Evolutionary conservation across 2,888 invertebrate genomes (phyloP).

Genomic region (Caenorhabditis sp.): DNA sequence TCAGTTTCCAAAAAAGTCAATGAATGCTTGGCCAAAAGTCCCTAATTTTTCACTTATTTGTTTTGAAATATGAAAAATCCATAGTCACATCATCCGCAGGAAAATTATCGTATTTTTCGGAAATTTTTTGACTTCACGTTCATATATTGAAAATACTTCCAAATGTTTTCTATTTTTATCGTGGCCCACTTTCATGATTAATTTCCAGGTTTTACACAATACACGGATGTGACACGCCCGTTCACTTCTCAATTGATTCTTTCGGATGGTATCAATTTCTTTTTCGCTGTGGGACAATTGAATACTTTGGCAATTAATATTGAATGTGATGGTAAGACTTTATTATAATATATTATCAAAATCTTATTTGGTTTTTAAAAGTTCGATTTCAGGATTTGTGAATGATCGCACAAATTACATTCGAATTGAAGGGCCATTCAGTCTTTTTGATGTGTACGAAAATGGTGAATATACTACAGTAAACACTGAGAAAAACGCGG

Average conservation of each 20-base stretch:
- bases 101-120: too few relatives aligned
- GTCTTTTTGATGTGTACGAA: constrained; percentile 27
- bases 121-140: too few relatives aligned
- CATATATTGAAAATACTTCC: too few relatives aligned
- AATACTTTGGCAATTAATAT: constrained; percentile 78
- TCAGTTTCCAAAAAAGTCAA: too few relatives aligned
- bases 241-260: constrained; percentile 86
- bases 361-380: neutral
- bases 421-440: constrained; percentile 47
- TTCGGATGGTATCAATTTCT: constrained; percentile 87
- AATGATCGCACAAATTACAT: constrained; percentile 47
- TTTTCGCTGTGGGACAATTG: constrained; percentile 88
- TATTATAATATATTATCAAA: neutral
- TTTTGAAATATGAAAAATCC: too few relatives aligned
- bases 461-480: constrained; percentile 23
- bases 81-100: too few relatives aligned
- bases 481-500: constrained; percentile 1
- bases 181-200: too few relatives aligned
- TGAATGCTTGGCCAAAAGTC: too few relatives aligned
- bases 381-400: constrained; percentile 39
- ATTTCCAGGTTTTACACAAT: constrained; percentile 82
- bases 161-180: neutral
- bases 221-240: constrained; percentile 89
- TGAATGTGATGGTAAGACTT: constrained; percentile 50
- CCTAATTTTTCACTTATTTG: too few relatives aligned